Evolutionary conservation across 2,113 vertebrate genomes (phyloP).

Genomic region (Cariama cristata): DNA sequence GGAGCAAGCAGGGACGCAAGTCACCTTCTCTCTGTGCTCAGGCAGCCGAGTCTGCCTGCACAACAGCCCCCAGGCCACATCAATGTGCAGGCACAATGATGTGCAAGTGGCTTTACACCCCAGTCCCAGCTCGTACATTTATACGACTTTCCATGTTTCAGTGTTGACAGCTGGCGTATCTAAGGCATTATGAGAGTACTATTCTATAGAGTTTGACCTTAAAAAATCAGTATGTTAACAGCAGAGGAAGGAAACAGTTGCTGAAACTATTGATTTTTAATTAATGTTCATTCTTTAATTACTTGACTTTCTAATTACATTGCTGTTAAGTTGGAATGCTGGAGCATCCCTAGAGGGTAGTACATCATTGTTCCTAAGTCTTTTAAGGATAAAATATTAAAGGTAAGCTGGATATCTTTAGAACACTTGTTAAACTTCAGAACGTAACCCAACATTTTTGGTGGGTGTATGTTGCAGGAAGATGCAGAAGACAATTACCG

Average conservation of each 20-base stretch:
- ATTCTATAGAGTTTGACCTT: neutral
- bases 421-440: neutral
- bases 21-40: neutral
- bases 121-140: rapidly evolving
- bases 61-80: neutral
- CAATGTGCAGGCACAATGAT: neutral
- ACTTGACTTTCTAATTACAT: neutral
- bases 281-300: neutral
- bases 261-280: constrained; percentile 4
- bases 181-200: neutral
- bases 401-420: neutral
- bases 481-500: neutral
- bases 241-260: neutral
- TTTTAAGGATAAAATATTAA: neutral
- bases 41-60: neutral
- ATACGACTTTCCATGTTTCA: neutral
- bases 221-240: neutral
- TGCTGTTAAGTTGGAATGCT: neutral
- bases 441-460: neutral
- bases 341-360: neutral
- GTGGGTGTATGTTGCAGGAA: neutral
- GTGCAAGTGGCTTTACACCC: neutral
- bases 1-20: neutral
- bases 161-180: neutral
- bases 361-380: rapidly evolving